A percentile compares a stretch with the other conserved stretches of the same genome.
Evolutionary conservation across 2,888 invertebrate genomes (phyloP).

Genomic region (Meliscaeva auricollis): DNA sequence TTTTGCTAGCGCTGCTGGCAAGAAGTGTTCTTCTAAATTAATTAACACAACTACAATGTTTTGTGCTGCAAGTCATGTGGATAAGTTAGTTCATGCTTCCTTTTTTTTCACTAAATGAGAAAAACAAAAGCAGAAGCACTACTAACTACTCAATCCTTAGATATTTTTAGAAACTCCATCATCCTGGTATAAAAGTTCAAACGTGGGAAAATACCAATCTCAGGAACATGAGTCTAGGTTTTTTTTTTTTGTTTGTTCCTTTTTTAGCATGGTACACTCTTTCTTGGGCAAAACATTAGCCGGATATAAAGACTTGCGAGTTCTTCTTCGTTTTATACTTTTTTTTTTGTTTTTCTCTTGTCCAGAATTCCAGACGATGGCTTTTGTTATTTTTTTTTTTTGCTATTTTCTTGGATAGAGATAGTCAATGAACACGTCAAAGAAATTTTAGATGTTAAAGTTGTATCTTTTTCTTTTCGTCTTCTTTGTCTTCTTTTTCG

Average conservation of each 20-base stretch:
- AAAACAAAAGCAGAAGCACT: slow-evolving; percentile 3
- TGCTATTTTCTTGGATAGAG: slow-evolving; percentile 17
- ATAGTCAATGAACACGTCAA: slow-evolving; percentile 52
- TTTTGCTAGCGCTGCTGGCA: neutral
- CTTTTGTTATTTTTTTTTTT: slow-evolving; percentile 8
- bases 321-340: slow-evolving; percentile 12
- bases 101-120: slow-evolving; percentile 12
- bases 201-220: slow-evolving; percentile 64
- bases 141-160: slow-evolving; percentile 48
- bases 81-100: neutral
- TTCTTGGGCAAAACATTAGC: slow-evolving; percentile 39
- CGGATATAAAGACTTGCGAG: slow-evolving; percentile 45
- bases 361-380: slow-evolving; percentile 38
- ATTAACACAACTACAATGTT: slow-evolving; percentile 16
- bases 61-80: too few species aligned
- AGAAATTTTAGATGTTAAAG: slow-evolving; percentile 35
- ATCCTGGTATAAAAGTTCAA: slow-evolving; percentile 11
- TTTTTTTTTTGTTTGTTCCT: neutral
- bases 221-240: neutral
- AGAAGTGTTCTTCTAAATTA: slow-evolving; percentile 1
- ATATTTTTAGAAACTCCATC: slow-evolving; percentile 65
- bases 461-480: neutral
- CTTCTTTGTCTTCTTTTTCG: neutral
- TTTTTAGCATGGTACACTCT: neutral
- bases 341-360: neutral